Conservation (phyloP, 2,113 vertebrate species). For the Albula goreensis region DNA sequence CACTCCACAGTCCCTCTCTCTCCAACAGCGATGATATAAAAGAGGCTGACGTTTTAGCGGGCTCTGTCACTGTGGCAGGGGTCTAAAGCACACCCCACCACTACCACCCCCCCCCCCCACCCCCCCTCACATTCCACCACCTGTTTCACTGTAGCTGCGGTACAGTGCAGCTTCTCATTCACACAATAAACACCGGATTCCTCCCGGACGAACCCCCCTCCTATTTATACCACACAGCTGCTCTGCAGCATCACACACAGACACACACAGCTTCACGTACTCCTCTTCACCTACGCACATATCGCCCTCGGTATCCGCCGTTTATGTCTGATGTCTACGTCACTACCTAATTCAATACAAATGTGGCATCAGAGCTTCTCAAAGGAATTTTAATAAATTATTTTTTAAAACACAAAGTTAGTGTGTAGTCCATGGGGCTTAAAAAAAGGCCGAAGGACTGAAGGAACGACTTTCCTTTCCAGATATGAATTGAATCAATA, state of each 20-base stretch:
- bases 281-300: neutral
- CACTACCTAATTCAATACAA: neutral
- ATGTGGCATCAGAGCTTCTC: too few relatives aligned
- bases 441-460: too few relatives aligned
- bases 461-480: too few relatives aligned
- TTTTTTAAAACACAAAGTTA: too few relatives aligned
- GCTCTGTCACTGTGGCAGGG: neutral
- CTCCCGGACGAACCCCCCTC: neutral
- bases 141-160: neutral
- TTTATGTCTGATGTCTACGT: neutral
- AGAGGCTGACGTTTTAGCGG: neutral
- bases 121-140: neutral
- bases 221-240: conserved; percentile 11
- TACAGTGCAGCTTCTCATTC: neutral
- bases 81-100: neutral
- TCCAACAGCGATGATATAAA: neutral
- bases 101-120: neutral
- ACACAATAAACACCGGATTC: neutral
- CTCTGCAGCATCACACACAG: neutral
- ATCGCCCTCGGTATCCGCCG: neutral
- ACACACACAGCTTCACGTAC: neutral
- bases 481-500: too few relatives aligned
- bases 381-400: too few relatives aligned
- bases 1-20: too few relatives aligned
- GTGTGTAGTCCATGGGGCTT: too few relatives aligned